These are phyloP conservation scores for Nannoperca australis DNA, from an alignment of 2,797 vertebrate species.

Conservation along the genomic window DNA sequence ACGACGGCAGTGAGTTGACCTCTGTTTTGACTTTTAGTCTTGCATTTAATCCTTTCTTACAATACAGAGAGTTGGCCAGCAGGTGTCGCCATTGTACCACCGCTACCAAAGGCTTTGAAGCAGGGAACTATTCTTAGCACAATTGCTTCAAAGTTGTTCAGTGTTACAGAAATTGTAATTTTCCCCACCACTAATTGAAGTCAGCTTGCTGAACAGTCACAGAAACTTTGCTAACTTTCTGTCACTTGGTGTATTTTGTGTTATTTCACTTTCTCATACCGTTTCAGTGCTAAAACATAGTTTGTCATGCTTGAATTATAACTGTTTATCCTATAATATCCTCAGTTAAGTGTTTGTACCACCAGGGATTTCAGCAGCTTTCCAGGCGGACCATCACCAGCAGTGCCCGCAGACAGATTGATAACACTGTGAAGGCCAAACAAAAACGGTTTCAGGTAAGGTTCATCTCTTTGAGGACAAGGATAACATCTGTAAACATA, in stretches of 20 bases:
- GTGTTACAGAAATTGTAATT: not conserved
- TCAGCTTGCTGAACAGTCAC: not conserved
- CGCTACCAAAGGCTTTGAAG: not conserved
- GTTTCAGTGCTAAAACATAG: not conserved
- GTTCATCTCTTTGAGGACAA: not conserved
- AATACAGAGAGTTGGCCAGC: not conserved
- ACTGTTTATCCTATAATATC: not conserved
- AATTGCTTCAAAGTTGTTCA: not conserved
- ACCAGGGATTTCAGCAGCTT: constrained; percentile 84
- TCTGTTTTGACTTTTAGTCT: not conserved
- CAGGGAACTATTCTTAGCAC: not conserved
- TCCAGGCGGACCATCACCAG: constrained; percentile 83
- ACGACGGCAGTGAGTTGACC: not conserved
- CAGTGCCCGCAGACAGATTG: constrained; percentile 80
- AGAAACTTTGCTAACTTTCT: not conserved
- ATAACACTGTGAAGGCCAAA: constrained; percentile 85
- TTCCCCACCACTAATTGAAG: not conserved
- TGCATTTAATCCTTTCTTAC: no score
- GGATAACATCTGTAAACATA: not conserved
- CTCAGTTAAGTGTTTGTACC: constrained; percentile 1
- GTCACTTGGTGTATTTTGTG: not conserved
- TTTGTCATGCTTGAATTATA: not conserved
- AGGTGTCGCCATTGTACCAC: constrained; percentile 35
- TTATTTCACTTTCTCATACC: not conserved
- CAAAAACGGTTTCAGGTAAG: constrained; percentile 91